phyloP scores from a whole-genome alignment of 2,113 vertebrate species.

The Mustela lutreola region DNA sequence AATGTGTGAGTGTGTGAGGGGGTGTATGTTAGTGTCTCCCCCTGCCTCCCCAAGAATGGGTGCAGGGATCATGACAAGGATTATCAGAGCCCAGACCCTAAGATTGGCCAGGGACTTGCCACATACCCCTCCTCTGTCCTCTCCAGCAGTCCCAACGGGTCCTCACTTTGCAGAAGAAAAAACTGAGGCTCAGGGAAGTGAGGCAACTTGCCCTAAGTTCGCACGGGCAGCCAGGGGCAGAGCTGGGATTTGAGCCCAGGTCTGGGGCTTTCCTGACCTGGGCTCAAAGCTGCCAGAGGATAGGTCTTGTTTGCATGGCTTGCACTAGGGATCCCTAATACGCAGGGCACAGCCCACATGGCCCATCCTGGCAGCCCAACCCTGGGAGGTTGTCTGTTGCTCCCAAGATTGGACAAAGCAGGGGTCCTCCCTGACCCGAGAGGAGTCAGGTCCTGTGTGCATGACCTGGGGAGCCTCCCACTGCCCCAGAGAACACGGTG shows the following conservation, averaged over 20 bases:
- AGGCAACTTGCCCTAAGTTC: background rate
- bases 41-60: background rate
- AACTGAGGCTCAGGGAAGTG: background rate
- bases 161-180: background rate
- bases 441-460: background rate
- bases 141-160: background rate
- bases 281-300: background rate
- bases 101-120: background rate
- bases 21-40: background rate
- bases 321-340: background rate
- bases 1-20: background rate
- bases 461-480: background rate
- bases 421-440: background rate
- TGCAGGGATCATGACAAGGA: background rate
- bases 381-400: background rate
- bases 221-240: background rate
- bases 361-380: background rate
- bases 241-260: background rate
- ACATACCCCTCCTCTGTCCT: too few relatives aligned
- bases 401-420: background rate
- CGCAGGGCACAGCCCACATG: fast-evolving
- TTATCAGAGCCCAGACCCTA: background rate
- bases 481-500: background rate
- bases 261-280: background rate
- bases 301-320: background rate